Evolutionary conservation across 2,797 vertebrate species (phyloP).

Genomic region (Gymnothorax reevesii): DNA sequence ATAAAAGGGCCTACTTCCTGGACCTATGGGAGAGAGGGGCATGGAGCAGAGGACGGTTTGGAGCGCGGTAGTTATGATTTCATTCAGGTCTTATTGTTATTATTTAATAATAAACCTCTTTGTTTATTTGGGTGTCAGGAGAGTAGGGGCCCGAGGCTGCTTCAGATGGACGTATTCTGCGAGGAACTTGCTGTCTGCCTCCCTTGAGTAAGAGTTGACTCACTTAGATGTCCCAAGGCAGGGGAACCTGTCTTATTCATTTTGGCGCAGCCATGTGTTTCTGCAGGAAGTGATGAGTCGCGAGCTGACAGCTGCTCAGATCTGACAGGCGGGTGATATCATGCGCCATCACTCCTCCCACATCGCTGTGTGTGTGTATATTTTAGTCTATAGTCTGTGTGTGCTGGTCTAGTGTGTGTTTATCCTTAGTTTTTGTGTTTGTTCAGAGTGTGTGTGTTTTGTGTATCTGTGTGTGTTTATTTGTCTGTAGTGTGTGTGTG

Average conservation of each 20-base stretch:
- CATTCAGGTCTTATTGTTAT: too few species aligned
- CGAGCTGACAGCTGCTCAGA: neutral
- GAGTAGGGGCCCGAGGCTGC: too few species aligned
- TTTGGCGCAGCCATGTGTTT: neutral
- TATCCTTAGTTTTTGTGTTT: neutral
- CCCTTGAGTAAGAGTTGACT: too few species aligned
- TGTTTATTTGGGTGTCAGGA: too few species aligned
- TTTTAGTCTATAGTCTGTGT: neutral
- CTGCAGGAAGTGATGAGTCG: neutral
- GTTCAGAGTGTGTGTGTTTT: neutral
- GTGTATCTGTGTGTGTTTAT: neutral
- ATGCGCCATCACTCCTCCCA: neutral
- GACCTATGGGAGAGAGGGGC: neutral
- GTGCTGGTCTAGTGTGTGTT: neutral
- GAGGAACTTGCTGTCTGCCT: too few species aligned
- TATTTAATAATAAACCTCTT: too few species aligned
- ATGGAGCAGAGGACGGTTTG: too few species aligned
- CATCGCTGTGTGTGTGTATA: constrained; percentile 13
- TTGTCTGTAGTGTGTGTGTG: neutral
- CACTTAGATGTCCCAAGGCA: too few species aligned
- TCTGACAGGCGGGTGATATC: neutral
- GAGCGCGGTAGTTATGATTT: too few species aligned
- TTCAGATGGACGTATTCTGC: too few species aligned
- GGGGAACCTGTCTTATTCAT: neutral
- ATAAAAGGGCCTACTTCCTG: too few species aligned